Conservation (phyloP, 2,113 vertebrate genomes). For the Phylloscopus trochilus region DNA sequence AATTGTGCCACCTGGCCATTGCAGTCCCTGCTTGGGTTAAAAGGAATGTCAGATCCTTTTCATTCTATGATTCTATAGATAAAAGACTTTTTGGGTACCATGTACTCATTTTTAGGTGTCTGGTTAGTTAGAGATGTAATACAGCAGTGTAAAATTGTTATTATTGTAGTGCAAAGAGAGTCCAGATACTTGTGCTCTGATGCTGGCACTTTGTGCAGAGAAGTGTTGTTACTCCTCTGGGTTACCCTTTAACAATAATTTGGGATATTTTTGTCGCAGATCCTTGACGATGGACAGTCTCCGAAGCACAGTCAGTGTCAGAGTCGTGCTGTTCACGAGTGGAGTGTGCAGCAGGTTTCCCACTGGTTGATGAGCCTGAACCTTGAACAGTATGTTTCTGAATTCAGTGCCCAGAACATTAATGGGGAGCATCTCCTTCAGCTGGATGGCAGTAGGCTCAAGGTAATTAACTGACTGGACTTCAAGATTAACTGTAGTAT, state of each 20-base stretch:
- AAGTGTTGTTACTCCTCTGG: not conserved
- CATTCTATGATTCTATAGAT: not conserved
- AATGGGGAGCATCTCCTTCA: constrained; percentile 89
- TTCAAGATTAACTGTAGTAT: not conserved
- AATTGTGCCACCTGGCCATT: not conserved
- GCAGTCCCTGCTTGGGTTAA: not conserved
- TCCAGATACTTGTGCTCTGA: not conserved
- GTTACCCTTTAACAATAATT: not conserved
- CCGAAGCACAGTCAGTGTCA: constrained; percentile 84
- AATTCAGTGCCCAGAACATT: constrained; percentile 91
- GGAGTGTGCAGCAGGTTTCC: constrained; percentile 90
- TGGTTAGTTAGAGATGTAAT: not conserved
- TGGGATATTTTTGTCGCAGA: constrained; percentile 73
- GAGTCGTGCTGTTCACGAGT: constrained; percentile 83
- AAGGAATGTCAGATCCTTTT: not conserved
- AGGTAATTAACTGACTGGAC: constrained; percentile 73
- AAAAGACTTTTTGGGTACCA: not conserved
- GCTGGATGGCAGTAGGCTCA: constrained; percentile 87
- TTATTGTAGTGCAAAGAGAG: not conserved
- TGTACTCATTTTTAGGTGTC: not conserved
- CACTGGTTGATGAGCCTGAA: constrained; percentile 89
- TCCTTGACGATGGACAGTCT: constrained; percentile 86
- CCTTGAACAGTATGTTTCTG: constrained; percentile 88
- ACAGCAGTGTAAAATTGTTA: not conserved
- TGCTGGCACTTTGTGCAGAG: not conserved